These are phyloP conservation scores for Corapipo altera DNA, from an alignment of 2,113 vertebrate genomes.

Conservation along the genomic window DNA sequence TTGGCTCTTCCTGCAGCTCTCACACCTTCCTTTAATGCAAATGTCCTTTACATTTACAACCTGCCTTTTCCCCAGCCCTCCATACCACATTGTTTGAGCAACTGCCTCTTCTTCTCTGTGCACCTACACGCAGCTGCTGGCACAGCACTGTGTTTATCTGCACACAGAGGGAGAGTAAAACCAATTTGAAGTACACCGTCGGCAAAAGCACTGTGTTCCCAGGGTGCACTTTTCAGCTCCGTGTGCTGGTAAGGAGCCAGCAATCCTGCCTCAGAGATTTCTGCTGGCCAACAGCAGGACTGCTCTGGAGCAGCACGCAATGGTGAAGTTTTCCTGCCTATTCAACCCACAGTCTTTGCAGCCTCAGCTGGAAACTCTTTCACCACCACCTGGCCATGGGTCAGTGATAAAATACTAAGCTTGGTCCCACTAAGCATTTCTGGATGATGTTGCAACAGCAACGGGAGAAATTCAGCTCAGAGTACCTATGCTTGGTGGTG, in stretches of 20 bases:
- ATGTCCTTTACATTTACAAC: conserved; percentile 60
- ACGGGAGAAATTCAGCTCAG: neutral
- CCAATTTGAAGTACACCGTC: rapidly evolving
- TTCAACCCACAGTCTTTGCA: neutral
- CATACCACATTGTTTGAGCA: neutral
- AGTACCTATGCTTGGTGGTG: neutral
- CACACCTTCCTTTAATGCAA: conserved; percentile 56
- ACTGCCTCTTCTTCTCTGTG: neutral
- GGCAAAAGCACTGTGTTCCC: neutral
- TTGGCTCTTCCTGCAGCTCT: conserved; percentile 62
- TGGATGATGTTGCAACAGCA: neutral
- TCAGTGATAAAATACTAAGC: neutral
- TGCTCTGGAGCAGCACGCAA: neutral
- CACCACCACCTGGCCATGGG: neutral
- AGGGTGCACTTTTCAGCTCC: neutral
- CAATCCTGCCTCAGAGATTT: neutral
- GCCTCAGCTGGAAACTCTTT: neutral
- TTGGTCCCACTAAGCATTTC: neutral
- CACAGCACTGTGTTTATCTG: neutral
- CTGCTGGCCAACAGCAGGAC: neutral
- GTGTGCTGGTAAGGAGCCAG: neutral
- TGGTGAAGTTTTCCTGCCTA: neutral
- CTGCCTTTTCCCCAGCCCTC: conserved; percentile 17
- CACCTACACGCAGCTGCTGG: neutral
- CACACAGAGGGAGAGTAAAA: neutral